Percentiles rank a stretch among this genome's conserved stretches.
phyloP scores from a whole-genome alignment of 2,888 invertebrate species.

The Monochamus alternatus region DNA sequence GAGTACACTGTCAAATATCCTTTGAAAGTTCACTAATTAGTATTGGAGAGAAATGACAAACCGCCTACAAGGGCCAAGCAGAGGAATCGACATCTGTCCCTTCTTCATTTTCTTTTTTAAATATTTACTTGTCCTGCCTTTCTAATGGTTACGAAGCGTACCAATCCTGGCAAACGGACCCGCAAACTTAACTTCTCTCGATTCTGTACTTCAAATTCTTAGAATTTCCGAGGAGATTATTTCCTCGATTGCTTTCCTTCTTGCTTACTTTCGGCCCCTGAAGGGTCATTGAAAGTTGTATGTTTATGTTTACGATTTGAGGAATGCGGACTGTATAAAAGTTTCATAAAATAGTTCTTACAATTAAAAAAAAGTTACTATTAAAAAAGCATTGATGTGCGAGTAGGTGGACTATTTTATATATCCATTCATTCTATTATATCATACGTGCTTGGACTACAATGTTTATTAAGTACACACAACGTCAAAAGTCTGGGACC shows the following conservation, averaged over 20 bases:
- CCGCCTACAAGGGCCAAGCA: neutral
- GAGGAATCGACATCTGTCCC: neutral
- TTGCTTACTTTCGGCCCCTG: neutral
- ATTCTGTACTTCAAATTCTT: neutral
- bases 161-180: neutral
- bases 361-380: too few relatives aligned
- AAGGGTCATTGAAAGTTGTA: neutral
- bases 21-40: neutral
- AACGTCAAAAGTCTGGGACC: too few relatives aligned
- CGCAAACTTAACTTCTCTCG: neutral
- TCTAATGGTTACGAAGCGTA: neutral
- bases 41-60: neutral
- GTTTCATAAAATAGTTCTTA: too few relatives aligned
- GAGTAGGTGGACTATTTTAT: too few relatives aligned
- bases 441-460: too few relatives aligned
- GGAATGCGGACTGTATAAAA: too few relatives aligned
- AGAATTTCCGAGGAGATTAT: neutral
- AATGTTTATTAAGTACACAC: too few relatives aligned
- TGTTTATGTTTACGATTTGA: too few relatives aligned
- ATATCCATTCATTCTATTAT: too few relatives aligned
- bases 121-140: conserved; percentile 19
- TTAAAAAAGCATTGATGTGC: too few relatives aligned
- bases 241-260: conserved; percentile 4
- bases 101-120: conserved; percentile 15
- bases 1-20: neutral